A percentile compares a stretch with the other conserved stretches of the same genome.
Evolutionary conservation across 2,888 invertebrate genomes (phyloP).

Genomic region (Phaonia tiefii): DNA sequence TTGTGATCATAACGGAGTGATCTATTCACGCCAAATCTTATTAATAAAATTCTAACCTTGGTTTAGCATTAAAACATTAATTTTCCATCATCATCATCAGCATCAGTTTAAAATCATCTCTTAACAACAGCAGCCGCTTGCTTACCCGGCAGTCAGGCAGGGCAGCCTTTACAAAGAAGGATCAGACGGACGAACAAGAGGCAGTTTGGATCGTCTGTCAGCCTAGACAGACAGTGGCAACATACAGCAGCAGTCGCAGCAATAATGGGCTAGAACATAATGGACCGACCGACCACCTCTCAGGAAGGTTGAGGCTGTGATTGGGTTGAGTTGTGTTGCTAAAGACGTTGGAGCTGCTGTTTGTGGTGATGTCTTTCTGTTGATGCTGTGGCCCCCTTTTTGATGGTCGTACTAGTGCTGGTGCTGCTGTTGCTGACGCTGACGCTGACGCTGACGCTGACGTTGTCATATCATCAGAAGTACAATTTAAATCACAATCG

Average conservation of each 20-base stretch:
- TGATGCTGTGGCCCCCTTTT: slow-evolving; percentile 29
- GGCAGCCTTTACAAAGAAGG: slow-evolving; percentile 14
- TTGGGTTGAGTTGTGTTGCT: slow-evolving; percentile 46
- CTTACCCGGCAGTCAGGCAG: background rate
- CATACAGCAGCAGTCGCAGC: slow-evolving; percentile 45
- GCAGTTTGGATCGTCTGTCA: background rate
- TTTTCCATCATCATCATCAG: slow-evolving; percentile 65
- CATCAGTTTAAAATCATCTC: slow-evolving; percentile 30
- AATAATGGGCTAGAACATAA: slow-evolving; percentile 52
- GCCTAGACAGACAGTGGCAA: slow-evolving; percentile 34
- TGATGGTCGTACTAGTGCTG: background rate
- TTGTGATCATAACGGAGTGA: slow-evolving; percentile 61
- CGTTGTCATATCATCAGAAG: slow-evolving; percentile 35
- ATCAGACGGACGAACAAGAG: slow-evolving; percentile 16
- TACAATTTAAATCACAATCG: slow-evolving; percentile 72
- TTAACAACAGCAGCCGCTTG: slow-evolving; percentile 53
- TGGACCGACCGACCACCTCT: slow-evolving; percentile 12
- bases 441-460: slow-evolving; percentile 32
- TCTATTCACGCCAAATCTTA: slow-evolving; percentile 68
- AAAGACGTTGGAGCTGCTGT: slow-evolving; percentile 50
- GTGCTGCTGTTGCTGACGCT: slow-evolving; percentile 15
- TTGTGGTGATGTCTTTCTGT: slow-evolving; percentile 10
- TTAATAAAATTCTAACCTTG: slow-evolving; percentile 69
- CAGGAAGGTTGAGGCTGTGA: slow-evolving; percentile 61
- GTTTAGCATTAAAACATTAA: slow-evolving; percentile 66